Base-by-base conservation (phyloP, 2,113 vertebrate genomes). In the Oryzias curvinotus region DNA sequence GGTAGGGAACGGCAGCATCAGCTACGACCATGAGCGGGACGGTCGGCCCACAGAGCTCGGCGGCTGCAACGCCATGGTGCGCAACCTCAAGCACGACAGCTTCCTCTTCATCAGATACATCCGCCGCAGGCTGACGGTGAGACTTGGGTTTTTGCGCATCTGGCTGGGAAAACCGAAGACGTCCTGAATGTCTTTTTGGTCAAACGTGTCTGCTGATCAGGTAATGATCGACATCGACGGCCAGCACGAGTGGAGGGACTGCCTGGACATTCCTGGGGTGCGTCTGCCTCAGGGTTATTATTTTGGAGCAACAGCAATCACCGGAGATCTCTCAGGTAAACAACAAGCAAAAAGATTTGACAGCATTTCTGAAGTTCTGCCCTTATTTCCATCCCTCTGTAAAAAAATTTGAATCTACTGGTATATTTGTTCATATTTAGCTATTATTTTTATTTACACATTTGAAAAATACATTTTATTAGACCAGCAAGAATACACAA, bases 71-170 rank as follows among this genome's bases (percentile, higher is more conserved):
- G 95, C 95, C 71, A 94, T 96, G 82, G 92, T 99, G 75, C 89
- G 96, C 45, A 99, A 99, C 85, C 93, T 96, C 49, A 92, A 95
- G n/a, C 95, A 99, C 0, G 96, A 98, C 90, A 95, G 94, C 60
- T 99, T 98, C 90, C 89, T 99, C 49, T 95, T 98, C 78, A 95
- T 98, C 75, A 92, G 96, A 84, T 99, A 98, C 1, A 88, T 96
- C 52, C 96, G 96, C 63, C 93, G 94, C 80, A 87, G 96, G n/a
- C 91, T 98, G 28, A 98, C 96, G 65, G 97, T 98, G 79, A 94
- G 94, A 53, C 6, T 45, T 16, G 3, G 14, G 16, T 5, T 17
- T 45, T 16, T 45, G 44, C 14, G 5, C 44, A 45, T 6, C 44
- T 45, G 44, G 14, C 44, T 16, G 15, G 1, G 5, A 6, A 47